A percentile compares a stretch with the other conserved stretches of the same genome.
These are phyloP conservation scores for Clivina fossor DNA, from an alignment of 2,888 invertebrate species.

Conservation along the genomic window DNA sequence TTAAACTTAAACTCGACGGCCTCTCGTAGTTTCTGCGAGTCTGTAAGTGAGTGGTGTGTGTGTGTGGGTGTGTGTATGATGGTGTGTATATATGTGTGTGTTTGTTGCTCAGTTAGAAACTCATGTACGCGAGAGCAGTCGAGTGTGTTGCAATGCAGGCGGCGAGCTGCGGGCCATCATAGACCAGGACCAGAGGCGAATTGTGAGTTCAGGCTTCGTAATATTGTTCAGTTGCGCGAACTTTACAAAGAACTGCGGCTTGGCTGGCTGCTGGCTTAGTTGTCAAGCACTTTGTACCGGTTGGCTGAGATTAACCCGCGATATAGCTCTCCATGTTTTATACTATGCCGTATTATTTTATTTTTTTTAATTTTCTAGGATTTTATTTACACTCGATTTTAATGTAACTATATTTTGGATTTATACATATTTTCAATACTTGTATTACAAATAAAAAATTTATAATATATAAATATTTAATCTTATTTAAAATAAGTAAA, in stretches of 20 bases:
- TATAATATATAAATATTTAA: too few species aligned
- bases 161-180: too few species aligned
- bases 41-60: constrained; percentile 31
- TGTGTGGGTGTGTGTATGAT: constrained; percentile 25
- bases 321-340: background rate
- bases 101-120: constrained; percentile 33
- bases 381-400: too few species aligned
- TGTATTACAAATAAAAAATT: too few species aligned
- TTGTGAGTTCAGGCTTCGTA: too few species aligned
- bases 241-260: constrained; percentile 22
- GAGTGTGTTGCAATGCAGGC: too few species aligned
- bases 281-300: background rate
- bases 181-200: too few species aligned
- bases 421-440: too few species aligned
- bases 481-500: too few species aligned
- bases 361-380: background rate
- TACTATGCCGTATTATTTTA: background rate
- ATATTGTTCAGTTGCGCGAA: constrained; percentile 14
- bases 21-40: constrained; percentile 55
- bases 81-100: too few species aligned
- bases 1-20: constrained; percentile 59
- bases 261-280: too few species aligned
- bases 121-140: constrained; percentile 31
- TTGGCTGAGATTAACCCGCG: constrained; percentile 6
- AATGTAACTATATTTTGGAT: too few species aligned